Evolutionary conservation across 1,140 invertebrate species (phyloP).

Genomic region (Aphelenchoides avenae): DNA sequence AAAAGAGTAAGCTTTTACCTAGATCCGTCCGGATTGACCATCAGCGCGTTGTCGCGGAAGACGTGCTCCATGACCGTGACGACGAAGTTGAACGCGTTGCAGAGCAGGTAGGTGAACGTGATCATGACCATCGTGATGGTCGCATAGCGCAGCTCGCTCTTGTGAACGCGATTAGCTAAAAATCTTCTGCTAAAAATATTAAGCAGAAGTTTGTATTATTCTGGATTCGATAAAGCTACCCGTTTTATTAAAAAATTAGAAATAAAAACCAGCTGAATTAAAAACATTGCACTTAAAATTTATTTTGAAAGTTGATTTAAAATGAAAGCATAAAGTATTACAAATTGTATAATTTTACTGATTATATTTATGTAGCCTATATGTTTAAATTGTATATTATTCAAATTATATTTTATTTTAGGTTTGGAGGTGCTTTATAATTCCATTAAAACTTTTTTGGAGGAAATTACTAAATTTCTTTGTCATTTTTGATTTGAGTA

Average conservation of each 20-base stretch:
- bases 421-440: too few relatives aligned
- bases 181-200: conserved; percentile 42
- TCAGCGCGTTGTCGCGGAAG: conserved; percentile 29
- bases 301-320: too few relatives aligned
- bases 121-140: conserved; percentile 46
- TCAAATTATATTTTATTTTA: too few relatives aligned
- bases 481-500: neutral
- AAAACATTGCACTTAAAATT: neutral
- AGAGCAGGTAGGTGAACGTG: conserved; percentile 35
- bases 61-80: conserved; percentile 44
- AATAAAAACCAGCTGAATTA: conserved; percentile 1
- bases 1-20: conserved; percentile 29
- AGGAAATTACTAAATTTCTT: too few relatives aligned
- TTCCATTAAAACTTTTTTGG: too few relatives aligned
- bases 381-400: too few relatives aligned
- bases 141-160: conserved; percentile 40
- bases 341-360: too few relatives aligned
- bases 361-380: too few relatives aligned
- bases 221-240: neutral
- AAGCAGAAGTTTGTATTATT: too few relatives aligned
- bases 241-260: conserved; percentile 1
- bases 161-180: conserved; percentile 17
- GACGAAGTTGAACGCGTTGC: conserved; percentile 37
- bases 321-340: too few relatives aligned
- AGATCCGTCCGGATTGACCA: conserved; percentile 41